Evolutionary conservation across 2,113 vertebrate species (phyloP), one percentile per base, ranked within the genome.

Genomic region (Perca flavescens): DNA sequence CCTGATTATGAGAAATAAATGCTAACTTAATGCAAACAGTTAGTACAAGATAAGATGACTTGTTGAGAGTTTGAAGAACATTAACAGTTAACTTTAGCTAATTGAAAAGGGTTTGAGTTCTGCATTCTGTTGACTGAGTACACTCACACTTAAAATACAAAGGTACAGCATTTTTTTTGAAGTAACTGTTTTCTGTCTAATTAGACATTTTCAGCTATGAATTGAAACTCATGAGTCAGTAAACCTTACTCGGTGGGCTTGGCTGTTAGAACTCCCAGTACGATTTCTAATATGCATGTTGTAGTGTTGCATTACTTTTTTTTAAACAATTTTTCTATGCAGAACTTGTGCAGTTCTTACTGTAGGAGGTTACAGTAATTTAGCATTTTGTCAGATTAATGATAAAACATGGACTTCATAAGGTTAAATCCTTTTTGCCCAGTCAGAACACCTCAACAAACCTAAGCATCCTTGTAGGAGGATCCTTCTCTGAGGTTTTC

Each of bases 11-110:
- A 28, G 28, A 28, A 28, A 28, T 28, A 28, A 28, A 28, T 28
- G 47, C 28, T 60, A 79, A 77, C 67, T 80, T 66, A 49, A 78
- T 78, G 73, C 65, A 85, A 86, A 83, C 74, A 49, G 34, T 77
- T 56, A 43, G 34, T 28, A 19, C 36, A 60, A 34, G 17, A 78
- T 71, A 16, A 43, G 13, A 74, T 36, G 21, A 31, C 46, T 61
- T 63, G 17, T 34, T 47, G 50, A 36, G 40, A 58, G 50, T 56
- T 63, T 5, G 22, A 47, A 75, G 43, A 61, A 78, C 47, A 49
- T 40, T 54, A 62, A 36, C 47, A 16, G 74, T 76, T 57, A 34
- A 62, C 14, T 43, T 1, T 19, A 49, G 19, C 31, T 58, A 1
- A 63, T 47, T n/a, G 8, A 21, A 7, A 58, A 53, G 17, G 14